Evolutionary conservation across 2,113 vertebrate species (phyloP).

Genomic region (Phalacrocorax brasilianus): DNA sequence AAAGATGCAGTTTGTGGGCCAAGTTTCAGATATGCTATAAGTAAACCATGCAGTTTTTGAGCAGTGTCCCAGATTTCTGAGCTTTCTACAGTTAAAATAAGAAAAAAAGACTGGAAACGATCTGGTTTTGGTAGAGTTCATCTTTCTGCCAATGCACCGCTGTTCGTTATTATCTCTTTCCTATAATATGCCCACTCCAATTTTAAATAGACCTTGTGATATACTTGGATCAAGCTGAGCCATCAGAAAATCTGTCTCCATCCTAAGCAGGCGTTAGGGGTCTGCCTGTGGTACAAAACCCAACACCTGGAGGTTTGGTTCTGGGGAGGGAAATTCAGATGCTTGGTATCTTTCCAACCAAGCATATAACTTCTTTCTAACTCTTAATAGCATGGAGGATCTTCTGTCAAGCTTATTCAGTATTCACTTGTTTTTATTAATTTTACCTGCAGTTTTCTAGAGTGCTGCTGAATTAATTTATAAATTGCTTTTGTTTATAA

Average conservation of each 20-base stretch:
- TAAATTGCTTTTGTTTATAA: neutral
- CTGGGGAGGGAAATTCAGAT: neutral
- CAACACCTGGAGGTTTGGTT: neutral
- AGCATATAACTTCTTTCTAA: neutral
- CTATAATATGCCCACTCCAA: neutral
- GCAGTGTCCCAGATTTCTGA: neutral
- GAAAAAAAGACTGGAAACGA: neutral
- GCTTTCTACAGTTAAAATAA: constrained; percentile 8
- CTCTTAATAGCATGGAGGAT: neutral
- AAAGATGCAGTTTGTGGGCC: neutral
- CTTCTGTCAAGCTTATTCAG: neutral
- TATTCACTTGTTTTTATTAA: neutral
- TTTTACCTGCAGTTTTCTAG: neutral
- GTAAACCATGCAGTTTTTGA: neutral
- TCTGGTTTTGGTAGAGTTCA: neutral
- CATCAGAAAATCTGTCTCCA: neutral
- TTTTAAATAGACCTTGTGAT: neutral
- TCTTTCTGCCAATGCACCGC: neutral
- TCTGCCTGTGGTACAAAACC: neutral
- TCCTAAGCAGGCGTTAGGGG: neutral
- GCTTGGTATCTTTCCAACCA: neutral
- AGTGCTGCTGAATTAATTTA: neutral
- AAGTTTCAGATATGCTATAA: neutral
- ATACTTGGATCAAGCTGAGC: neutral
- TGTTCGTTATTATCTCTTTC: neutral